A percentile compares a stretch with the other conserved stretches of the same genome.
Conservation (phyloP, 2,888 invertebrate species). For the Cheilosia variabilis region DNA sequence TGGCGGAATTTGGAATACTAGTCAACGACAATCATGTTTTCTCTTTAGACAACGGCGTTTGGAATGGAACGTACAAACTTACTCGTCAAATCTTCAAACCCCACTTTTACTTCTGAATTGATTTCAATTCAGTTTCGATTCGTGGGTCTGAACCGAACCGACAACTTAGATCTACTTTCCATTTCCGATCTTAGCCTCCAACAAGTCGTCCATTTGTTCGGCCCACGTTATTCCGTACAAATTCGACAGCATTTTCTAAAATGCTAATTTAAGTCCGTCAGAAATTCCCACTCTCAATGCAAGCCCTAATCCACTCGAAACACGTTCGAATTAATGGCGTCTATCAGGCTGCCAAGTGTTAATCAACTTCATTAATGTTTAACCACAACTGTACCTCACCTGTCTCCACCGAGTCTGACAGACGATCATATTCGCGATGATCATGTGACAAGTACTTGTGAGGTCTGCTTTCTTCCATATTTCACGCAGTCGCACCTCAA, state of each 20-base stretch:
- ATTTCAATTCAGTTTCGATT: too few relatives aligned
- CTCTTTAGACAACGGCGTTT: too few relatives aligned
- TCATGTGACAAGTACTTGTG: constrained; percentile 7
- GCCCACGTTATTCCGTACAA: not conserved
- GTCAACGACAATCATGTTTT: too few relatives aligned
- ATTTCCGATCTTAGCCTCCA: not conserved
- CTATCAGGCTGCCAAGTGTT: not conserved
- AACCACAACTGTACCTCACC: not conserved
- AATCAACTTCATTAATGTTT: not conserved
- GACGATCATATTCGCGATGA: constrained; percentile 1
- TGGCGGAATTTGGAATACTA: too few relatives aligned
- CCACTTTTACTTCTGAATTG: too few relatives aligned
- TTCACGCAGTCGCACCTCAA: not conserved
- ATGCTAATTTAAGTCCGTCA: not conserved
- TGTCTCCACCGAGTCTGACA: not conserved
- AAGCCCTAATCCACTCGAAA: not conserved
- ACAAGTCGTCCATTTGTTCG: not conserved
- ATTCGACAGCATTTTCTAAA: not conserved
- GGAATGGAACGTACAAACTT: too few relatives aligned
- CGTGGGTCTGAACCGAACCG: too few relatives aligned
- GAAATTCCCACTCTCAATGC: not conserved
- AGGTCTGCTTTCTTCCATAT: constrained; percentile 42
- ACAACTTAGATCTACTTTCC: constrained; percentile 5
- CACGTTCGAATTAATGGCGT: not conserved
- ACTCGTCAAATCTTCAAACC: too few relatives aligned